Base-by-base conservation (phyloP, 2,113 vertebrate species). In the Silurus asotus region DNA sequence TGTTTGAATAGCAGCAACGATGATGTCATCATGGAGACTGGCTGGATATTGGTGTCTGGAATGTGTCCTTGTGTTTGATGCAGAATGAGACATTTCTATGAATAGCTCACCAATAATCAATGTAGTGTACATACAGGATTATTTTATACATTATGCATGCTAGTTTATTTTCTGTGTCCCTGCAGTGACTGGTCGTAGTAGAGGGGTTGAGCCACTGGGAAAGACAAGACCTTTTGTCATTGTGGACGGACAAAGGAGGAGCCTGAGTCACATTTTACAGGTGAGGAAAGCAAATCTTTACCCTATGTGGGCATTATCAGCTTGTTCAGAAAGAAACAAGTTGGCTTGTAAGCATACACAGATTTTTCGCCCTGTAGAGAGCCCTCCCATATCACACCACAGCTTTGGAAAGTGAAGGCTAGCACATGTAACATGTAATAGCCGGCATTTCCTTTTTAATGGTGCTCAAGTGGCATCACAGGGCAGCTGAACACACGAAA, bases 211-310 rank as follows among this genome's bases (percentile, higher is more conserved):
- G 20, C 90, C 92, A 51, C 83, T 92, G 88, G 91, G 89, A 81
- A 93, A 74, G 69, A 94, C 92, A 0, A 90, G 88, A 25, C 94
- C 94, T 8, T 95, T 95, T 76, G n/a, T 92, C 62, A 56, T 95
- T 64, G 88, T 94, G 81, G 91, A 91, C 20, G 93, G 93, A 70
- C 89, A 64, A 82, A 92, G 92, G 77, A 89, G 72, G 74, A 94
- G 90, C 84, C 91, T 95, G 6, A 69, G 83, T 23, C 89, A 94
- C 25, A 91, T 93, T 4, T 87, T 95, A 0, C 92, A 92, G 94
- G 95, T 95, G 7, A 91, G 92, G 11, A 17, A n/a, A 58, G 10
- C 1, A 1, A 65, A 6, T 17, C 56, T 11, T 9, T 84, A 23
- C 48, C 19, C 8, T 84, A 15, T 78, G 49, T 17, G 58, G 25